These are phyloP conservation scores for Xylophagus ater DNA, from an alignment of 2,888 invertebrate species.

Conservation along the genomic window DNA sequence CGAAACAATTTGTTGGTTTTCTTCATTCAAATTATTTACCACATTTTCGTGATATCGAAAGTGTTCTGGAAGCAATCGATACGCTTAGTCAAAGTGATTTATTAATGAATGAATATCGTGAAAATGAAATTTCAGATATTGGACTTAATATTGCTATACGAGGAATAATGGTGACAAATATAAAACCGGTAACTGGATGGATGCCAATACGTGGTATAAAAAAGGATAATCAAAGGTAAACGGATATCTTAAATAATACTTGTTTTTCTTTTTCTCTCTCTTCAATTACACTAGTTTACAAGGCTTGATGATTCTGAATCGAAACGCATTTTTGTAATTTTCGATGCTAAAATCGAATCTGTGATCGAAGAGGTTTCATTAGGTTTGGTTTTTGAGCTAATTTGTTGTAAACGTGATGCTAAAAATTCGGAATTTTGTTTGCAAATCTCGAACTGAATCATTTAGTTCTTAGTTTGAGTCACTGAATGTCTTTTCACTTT, in stretches of 20 bases:
- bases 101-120: constrained; percentile 54
- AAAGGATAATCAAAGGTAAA: constrained; percentile 4
- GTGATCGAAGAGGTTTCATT: background rate
- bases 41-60: constrained; percentile 56
- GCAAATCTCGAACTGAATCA: too few species aligned
- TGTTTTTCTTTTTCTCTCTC: too few species aligned
- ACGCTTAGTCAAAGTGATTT: constrained; percentile 60
- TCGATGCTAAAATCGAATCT: background rate
- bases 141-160: constrained; percentile 54
- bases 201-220: constrained; percentile 52
- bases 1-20: constrained; percentile 54
- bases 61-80: constrained; percentile 49
- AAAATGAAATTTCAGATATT: constrained; percentile 31
- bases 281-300: too few species aligned
- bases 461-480: too few species aligned
- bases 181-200: constrained; percentile 58
- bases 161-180: constrained; percentile 61
- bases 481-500: too few species aligned
- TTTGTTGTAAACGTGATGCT: too few species aligned
- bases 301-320: too few species aligned
- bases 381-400: background rate
- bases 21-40: constrained; percentile 63
- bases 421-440: too few species aligned
- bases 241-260: too few species aligned
- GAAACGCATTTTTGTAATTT: too few species aligned